Percentiles rank a stretch among this genome's conserved stretches.
Conservation (phyloP, 2,113 vertebrate genomes). For the Jacana jacana region DNA sequence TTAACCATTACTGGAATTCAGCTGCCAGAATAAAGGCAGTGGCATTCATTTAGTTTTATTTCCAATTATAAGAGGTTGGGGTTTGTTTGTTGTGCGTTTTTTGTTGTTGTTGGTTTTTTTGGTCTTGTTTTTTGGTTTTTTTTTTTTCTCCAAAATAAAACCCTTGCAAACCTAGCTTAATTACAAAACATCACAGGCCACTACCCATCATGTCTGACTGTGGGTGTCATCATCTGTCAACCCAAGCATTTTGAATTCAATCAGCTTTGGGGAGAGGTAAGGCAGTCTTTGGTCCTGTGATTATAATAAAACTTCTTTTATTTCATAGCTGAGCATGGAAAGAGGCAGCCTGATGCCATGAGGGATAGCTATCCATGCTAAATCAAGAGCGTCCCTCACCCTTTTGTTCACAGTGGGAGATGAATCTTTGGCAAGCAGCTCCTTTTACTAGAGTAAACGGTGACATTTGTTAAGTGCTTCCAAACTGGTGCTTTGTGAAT, state of each 20-base stretch:
- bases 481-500: neutral
- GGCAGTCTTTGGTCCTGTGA: neutral
- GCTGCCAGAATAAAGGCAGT: slow-evolving; percentile 29
- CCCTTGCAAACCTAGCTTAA: neutral
- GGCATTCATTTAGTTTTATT: slow-evolving; percentile 10
- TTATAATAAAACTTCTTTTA: neutral
- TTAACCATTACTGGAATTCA: slow-evolving; percentile 15
- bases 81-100: no score
- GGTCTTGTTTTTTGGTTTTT: no score
- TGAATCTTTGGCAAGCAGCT: neutral
- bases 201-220: neutral
- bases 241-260: neutral
- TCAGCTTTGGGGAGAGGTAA: neutral
- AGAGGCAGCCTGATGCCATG: neutral
- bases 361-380: neutral
- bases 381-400: neutral
- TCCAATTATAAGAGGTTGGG: neutral
- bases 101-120: no score
- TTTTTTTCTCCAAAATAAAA: neutral
- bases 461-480: neutral
- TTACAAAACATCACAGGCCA: neutral
- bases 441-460: neutral
- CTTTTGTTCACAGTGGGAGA: neutral
- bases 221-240: neutral
- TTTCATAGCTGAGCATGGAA: neutral